phyloP scores from a whole-genome alignment of 2,797 vertebrate species.

The Silurus aristotelis region DNA sequence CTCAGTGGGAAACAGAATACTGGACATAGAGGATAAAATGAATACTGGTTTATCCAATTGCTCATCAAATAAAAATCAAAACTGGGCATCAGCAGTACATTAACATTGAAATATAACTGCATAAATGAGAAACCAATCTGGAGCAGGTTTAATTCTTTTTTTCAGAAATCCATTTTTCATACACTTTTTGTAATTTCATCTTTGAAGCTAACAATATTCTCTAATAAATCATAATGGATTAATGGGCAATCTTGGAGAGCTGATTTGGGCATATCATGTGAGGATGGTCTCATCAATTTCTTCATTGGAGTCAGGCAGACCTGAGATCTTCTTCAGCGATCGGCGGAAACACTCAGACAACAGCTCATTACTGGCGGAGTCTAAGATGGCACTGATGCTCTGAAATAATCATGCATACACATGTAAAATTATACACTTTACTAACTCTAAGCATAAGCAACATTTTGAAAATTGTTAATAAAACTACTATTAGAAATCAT shows the following conservation, averaged over 20 bases:
- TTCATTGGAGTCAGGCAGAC: conserved; percentile 86
- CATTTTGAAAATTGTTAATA: neutral
- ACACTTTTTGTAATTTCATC: neutral
- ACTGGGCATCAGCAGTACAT: conserved; percentile 5
- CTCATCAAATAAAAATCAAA: conserved; percentile 48
- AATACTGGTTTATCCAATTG: conserved; percentile 39
- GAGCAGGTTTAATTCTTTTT: neutral
- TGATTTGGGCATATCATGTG: conserved; percentile 79
- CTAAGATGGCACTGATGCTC: conserved; percentile 88
- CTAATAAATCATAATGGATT: neutral
- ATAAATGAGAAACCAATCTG: neutral
- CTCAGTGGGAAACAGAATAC: conserved; percentile 52
- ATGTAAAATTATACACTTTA: neutral
- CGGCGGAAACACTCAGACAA: conserved; percentile 88
- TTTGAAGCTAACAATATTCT: conserved; percentile 5
- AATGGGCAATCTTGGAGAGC: neutral
- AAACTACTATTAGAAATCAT: neutral
- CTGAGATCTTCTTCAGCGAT: conserved; percentile 89
- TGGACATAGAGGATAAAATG: conserved; percentile 22
- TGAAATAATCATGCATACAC: conserved; percentile 57
- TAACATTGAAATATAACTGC: neutral
- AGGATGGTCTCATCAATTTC: conserved; percentile 97
- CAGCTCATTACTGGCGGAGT: conserved; percentile 89
- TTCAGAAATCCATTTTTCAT: neutral
- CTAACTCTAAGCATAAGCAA: neutral